phyloP scores from a whole-genome alignment of 2,113 vertebrate species.

The Megaceryle torquata region DNA sequence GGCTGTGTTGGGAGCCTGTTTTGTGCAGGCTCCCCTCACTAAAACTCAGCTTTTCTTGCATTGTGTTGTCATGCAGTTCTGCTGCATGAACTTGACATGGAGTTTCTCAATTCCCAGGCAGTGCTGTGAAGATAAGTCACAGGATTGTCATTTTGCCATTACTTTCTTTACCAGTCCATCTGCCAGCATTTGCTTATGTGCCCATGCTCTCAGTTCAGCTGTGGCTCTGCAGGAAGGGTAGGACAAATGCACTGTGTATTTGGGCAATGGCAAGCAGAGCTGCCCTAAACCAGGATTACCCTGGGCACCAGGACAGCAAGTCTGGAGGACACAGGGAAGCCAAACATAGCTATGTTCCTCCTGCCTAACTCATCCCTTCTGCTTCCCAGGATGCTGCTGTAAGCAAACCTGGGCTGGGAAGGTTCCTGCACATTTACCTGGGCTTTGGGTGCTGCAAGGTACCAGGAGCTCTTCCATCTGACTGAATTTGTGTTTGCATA shows the following conservation, averaged over 20 bases:
- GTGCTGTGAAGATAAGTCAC: not conserved
- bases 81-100: not conserved
- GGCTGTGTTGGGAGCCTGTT: not conserved
- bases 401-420: not conserved
- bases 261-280: not conserved
- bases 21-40: not conserved
- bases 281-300: not conserved
- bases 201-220: not conserved
- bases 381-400: not conserved
- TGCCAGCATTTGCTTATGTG: fast-evolving
- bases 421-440: not conserved
- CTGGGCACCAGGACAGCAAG: not conserved
- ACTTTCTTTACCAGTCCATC: not conserved
- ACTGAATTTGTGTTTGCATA: not conserved
- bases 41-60: not conserved
- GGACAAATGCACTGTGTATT: not conserved
- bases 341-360: not conserved
- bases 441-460: not conserved
- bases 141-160: not conserved
- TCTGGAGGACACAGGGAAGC: not conserved
- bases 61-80: not conserved
- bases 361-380: not conserved
- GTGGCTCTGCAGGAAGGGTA: not conserved
- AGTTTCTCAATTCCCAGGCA: not conserved
- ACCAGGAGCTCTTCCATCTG: not conserved